Conservation (phyloP, 2,797 vertebrate species). For the Chromobotia macracanthus region DNA sequence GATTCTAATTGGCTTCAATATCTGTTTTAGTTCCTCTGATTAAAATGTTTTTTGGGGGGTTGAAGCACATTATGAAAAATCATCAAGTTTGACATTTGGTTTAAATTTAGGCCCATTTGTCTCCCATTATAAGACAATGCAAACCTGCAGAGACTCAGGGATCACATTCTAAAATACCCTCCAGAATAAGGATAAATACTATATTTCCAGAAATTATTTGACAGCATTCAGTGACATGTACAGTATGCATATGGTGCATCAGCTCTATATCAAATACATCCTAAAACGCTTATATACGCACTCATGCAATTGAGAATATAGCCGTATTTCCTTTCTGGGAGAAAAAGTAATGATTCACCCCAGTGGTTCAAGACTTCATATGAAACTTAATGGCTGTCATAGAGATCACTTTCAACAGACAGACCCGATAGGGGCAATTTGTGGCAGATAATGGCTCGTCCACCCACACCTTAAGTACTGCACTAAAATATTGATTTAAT, state of each 20-base stretch:
- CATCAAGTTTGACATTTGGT: background rate
- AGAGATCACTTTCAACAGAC: slow-evolving; percentile 64
- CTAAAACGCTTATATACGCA: background rate
- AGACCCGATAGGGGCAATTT: slow-evolving; percentile 76
- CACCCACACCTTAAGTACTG: slow-evolving; percentile 57
- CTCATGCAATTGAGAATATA: slow-evolving; percentile 10
- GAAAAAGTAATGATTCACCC: slow-evolving; percentile 47
- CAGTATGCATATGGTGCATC: background rate
- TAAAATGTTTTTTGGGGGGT: background rate
- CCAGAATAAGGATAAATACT: background rate
- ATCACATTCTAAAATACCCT: background rate
- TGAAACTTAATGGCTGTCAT: slow-evolving; percentile 73
- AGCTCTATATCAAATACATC: background rate
- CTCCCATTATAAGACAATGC: background rate
- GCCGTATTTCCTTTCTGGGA: slow-evolving; percentile 20
- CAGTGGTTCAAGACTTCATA: slow-evolving; percentile 62
- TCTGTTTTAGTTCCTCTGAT: background rate
- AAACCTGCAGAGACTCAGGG: background rate
- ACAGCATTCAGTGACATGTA: background rate
- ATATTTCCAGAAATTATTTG: background rate
- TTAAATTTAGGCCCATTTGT: background rate
- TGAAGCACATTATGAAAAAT: background rate
- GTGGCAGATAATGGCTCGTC: slow-evolving; percentile 67
- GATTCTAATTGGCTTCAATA: background rate
- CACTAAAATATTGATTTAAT: slow-evolving; percentile 75